A percentile compares a stretch with the other conserved stretches of the same genome.
Conservation (phyloP, 1,140 invertebrate genomes). For the Trichonephila clavata region DNA sequence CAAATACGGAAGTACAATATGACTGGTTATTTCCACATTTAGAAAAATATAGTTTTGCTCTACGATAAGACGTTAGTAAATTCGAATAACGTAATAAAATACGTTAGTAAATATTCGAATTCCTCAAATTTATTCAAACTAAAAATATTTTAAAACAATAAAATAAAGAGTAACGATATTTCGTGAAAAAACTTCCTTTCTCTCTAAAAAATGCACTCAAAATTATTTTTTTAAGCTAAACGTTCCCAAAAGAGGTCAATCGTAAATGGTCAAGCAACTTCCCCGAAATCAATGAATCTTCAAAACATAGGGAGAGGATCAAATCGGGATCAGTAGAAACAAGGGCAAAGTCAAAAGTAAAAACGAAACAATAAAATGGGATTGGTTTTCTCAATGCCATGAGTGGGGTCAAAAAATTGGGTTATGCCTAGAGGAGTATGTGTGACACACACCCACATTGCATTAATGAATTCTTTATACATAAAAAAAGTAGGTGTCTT, state of each 20-base stretch:
- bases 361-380: not conserved
- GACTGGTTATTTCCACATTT: too few species aligned
- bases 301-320: not conserved
- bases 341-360: slow-evolving; percentile 11
- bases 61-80: too few species aligned
- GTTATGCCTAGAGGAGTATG: not conserved
- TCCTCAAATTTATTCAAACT: too few species aligned
- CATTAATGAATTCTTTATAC: too few species aligned
- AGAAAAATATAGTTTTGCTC: too few species aligned
- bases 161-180: not conserved
- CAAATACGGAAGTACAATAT: too few species aligned
- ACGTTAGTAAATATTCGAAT: too few species aligned
- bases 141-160: too few species aligned
- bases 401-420: not conserved
- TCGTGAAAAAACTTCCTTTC: not conserved
- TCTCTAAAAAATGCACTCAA: not conserved
- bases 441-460: slow-evolving; percentile 4
- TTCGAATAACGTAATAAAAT: too few species aligned
- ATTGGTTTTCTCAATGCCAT: not conserved
- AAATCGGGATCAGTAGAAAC: slow-evolving; percentile 7
- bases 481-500: too few species aligned
- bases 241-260: not conserved
- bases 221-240: not conserved
- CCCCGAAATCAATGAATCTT: not conserved
- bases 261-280: not conserved